phyloP scores from a whole-genome alignment of 2,797 vertebrate species.

The Poeciliopsis gracilis region DNA sequence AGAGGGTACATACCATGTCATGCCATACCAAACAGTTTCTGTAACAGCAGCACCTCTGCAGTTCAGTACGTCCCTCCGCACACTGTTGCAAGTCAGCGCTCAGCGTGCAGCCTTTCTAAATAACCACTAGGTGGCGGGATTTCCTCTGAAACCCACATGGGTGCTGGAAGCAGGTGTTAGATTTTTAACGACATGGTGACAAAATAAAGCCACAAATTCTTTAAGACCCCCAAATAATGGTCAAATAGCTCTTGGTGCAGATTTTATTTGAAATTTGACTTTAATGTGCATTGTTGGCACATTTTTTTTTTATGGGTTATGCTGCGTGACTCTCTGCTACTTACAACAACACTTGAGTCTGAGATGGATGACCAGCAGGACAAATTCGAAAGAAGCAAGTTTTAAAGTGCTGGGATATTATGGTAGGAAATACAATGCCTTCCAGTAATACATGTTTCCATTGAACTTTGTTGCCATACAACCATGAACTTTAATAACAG shows the following conservation, averaged over 20 bases:
- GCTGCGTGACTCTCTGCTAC: conserved; percentile 42
- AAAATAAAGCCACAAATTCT: conserved; percentile 8
- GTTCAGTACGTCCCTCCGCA: conserved; percentile 1
- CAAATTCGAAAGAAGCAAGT: neutral
- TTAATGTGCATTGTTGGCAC: neutral
- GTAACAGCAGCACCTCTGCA: conserved; percentile 30
- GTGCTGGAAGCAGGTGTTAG: conserved; percentile 18
- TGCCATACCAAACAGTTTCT: conserved; percentile 22
- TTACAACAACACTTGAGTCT: conserved; percentile 29
- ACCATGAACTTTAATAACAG: no score
- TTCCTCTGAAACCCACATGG: conserved; percentile 16
- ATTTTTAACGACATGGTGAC: conserved; percentile 7
- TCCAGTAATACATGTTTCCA: neutral
- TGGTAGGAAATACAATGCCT: neutral
- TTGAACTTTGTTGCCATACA: neutral
- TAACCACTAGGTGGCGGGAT: conserved; percentile 64
- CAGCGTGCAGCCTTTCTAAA: conserved; percentile 32
- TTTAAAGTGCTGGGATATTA: neutral
- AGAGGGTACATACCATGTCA: conserved; percentile 10
- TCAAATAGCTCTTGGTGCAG: neutral
- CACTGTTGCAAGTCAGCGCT: neutral
- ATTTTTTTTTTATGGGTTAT: conserved; percentile 6
- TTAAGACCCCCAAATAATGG: neutral
- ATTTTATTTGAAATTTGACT: conserved; percentile 12
- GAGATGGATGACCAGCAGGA: conserved; percentile 41